Percentiles rank a stretch among this genome's conserved stretches.
These are phyloP conservation scores for Parazoanthus atlanticus DNA, from an alignment of 92 coral and sea anemone species.

Conservation along the genomic window DNA sequence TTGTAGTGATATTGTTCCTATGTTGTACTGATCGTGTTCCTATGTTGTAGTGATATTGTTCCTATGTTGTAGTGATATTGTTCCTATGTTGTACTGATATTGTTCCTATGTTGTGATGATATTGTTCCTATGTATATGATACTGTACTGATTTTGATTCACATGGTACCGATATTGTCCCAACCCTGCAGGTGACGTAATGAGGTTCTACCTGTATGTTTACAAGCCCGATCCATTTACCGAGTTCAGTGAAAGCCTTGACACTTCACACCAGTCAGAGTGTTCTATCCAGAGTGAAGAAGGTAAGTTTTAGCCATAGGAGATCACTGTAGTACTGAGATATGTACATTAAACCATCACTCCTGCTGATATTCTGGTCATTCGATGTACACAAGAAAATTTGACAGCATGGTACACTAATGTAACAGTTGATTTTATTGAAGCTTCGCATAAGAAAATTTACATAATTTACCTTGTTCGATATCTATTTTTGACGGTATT, in stretches of 20 bases:
- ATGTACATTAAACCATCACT: not conserved
- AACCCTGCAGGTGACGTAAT: constrained; percentile 65
- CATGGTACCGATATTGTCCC: not conserved
- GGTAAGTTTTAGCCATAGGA: not conserved
- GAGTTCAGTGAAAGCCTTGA: not conserved
- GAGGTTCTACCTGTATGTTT: constrained; percentile 71
- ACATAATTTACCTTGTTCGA: too few species aligned
- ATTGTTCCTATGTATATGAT: too few species aligned
- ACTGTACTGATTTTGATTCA: not conserved
- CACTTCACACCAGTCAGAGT: not conserved
- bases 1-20: too few species aligned
- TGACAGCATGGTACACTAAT: not conserved
- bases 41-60: too few species aligned
- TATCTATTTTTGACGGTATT: too few species aligned
- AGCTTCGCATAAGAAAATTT: not conserved
- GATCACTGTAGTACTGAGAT: too few species aligned
- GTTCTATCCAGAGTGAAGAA: not conserved
- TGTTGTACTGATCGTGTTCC: too few species aligned
- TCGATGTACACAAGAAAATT: not conserved
- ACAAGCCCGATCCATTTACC: constrained; percentile 47
- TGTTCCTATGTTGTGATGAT: too few species aligned
- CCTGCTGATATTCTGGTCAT: not conserved
- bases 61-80: too few species aligned
- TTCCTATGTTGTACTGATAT: too few species aligned
- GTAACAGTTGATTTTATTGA: not conserved